These are phyloP conservation scores for Equus przewalskii DNA, from an alignment of 2,113 vertebrate genomes.

Conservation along the genomic window DNA sequence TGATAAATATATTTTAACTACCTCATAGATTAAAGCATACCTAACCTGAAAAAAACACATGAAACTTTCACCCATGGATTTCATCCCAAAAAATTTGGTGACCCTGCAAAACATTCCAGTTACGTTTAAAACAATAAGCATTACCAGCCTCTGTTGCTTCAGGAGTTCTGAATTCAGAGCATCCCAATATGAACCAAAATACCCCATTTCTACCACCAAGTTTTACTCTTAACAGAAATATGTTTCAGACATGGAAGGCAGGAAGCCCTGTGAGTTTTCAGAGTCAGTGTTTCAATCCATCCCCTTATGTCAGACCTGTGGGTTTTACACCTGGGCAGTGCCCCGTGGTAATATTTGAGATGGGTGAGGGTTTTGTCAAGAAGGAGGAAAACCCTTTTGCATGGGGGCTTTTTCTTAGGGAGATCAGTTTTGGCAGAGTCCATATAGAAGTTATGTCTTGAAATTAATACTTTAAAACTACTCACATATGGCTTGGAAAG, in stretches of 20 bases:
- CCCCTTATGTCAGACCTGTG: not conserved
- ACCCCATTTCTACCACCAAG: not conserved
- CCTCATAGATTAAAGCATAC: not conserved
- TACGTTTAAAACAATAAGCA: not conserved
- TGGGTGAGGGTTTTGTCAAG: not conserved
- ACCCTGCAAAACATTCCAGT: not conserved
- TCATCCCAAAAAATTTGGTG: not conserved
- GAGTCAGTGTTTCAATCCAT: not conserved
- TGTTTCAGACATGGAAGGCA: not conserved
- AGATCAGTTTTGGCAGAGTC: not conserved
- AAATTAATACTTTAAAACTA: not conserved
- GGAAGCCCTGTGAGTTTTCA: not conserved
- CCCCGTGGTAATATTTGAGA: not conserved
- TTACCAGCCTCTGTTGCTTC: not conserved
- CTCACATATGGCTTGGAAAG: not conserved
- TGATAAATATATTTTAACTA: not conserved
- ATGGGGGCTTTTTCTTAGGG: not conserved
- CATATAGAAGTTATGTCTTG: not conserved
- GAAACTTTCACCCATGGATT: not conserved
- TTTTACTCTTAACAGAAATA: not conserved
- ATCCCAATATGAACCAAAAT: not conserved
- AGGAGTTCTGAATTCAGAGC: not conserved
- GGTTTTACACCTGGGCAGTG: not conserved
- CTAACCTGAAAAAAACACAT: not conserved
- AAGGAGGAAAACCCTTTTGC: fast-evolving